Evolutionary conservation across 2,888 invertebrate species (phyloP).

Genomic region (Brachyptera risi): DNA sequence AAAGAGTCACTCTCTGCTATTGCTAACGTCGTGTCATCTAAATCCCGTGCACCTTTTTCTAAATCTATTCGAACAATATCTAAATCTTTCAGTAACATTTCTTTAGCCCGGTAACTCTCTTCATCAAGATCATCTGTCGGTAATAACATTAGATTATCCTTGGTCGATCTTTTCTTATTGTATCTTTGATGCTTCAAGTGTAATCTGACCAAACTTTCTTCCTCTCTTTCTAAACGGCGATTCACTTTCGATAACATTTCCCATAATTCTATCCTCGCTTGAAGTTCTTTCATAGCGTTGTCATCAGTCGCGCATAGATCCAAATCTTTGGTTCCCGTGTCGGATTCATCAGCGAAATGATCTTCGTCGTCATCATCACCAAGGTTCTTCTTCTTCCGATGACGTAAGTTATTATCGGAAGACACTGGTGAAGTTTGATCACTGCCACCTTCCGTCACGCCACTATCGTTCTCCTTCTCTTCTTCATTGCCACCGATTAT

Average conservation of each 20-base stretch:
- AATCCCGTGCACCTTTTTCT: constrained; percentile 35
- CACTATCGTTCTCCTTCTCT: constrained; percentile 66
- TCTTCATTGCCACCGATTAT: constrained; percentile 44
- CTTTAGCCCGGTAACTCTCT: constrained; percentile 16
- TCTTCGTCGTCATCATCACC: constrained; percentile 44
- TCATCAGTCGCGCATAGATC: constrained; percentile 54
- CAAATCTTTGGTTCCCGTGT: constrained; percentile 39
- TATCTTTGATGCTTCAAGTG: constrained; percentile 60
- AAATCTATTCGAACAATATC: constrained; percentile 37
- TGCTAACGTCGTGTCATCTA: constrained; percentile 39
- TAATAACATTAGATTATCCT: no score
- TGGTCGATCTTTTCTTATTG: constrained; percentile 47
- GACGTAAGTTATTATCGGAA: constrained; percentile 37
- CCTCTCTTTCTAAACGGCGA: constrained; percentile 67
- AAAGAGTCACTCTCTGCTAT: constrained; percentile 38
- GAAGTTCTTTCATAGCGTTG: constrained; percentile 53
- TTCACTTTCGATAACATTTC: constrained; percentile 71
- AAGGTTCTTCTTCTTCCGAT: background rate
- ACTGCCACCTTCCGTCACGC: constrained; percentile 64
- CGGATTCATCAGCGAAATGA: constrained; percentile 18
- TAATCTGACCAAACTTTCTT: constrained; percentile 65
- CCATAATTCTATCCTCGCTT: constrained; percentile 64
- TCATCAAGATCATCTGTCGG: constrained; percentile 24
- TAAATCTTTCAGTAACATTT: constrained; percentile 34
- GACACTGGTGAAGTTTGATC: constrained; percentile 51